Conservation (phyloP, 2,113 vertebrate species). For the Ovis canadensis region DNA sequence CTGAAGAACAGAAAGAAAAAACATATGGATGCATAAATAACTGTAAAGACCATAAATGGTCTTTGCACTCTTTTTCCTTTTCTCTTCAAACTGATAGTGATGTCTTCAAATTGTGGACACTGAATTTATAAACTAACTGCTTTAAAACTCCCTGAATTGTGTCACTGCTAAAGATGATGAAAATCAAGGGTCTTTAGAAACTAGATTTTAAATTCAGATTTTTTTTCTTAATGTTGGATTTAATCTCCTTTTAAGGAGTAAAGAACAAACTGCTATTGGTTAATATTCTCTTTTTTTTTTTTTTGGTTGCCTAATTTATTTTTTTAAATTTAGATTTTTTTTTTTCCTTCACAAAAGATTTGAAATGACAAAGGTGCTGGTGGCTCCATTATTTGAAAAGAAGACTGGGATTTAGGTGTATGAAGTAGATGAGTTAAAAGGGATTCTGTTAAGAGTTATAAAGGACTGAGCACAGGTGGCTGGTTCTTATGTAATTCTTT, state of each 20-base stretch:
- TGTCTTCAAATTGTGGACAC: not conserved
- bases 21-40: conserved; percentile 7
- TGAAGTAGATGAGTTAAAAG: not conserved
- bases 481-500: not conserved
- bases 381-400: conserved; percentile 17
- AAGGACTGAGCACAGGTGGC: not conserved
- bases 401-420: not conserved
- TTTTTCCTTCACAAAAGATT: conserved; percentile 22
- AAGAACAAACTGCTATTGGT: not conserved
- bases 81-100: not conserved
- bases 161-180: not conserved
- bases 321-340: not conserved
- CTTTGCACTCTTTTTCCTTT: not conserved
- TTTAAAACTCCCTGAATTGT: not conserved
- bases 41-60: not conserved
- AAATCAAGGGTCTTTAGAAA: conserved; percentile 27
- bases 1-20: conserved; percentile 15
- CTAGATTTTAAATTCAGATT: not conserved
- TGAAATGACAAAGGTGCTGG: not conserved
- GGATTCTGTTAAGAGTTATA: not conserved
- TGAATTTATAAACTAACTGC: conserved; percentile 9
- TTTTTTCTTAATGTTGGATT: not conserved
- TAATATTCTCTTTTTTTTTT: not conserved
- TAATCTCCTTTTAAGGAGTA: not conserved
- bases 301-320: not conserved